Evolutionary conservation across 2,797 vertebrate species (phyloP).

Genomic region (Fratercula arctica): DNA sequence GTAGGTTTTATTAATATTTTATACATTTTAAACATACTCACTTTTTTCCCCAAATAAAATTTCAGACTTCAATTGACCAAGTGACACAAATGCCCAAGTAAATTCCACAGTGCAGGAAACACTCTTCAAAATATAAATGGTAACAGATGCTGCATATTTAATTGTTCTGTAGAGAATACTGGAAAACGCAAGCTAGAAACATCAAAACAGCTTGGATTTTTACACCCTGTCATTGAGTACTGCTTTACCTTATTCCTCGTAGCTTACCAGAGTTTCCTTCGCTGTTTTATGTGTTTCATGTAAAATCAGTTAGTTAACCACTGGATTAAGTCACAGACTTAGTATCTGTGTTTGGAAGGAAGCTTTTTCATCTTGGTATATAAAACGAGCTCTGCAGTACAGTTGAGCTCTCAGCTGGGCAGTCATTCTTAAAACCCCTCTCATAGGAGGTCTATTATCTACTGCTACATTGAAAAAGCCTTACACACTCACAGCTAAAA

Average conservation of each 20-base stretch:
- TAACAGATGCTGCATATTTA: background rate
- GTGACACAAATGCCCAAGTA: background rate
- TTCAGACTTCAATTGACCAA: background rate
- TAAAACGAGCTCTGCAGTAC: background rate
- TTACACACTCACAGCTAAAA: background rate
- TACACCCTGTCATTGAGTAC: background rate
- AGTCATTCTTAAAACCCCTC: background rate
- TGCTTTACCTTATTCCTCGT: background rate
- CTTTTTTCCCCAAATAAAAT: background rate
- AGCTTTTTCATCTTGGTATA: background rate
- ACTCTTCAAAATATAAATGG: background rate
- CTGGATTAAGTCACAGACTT: background rate
- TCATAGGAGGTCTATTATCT: background rate
- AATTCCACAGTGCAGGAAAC: background rate
- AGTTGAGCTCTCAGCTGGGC: background rate
- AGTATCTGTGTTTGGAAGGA: background rate
- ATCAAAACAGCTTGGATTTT: background rate
- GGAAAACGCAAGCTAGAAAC: background rate
- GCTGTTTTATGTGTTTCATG: background rate
- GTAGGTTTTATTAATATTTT: background rate
- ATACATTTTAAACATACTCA: background rate
- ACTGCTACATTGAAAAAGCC: background rate
- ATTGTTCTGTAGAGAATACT: background rate
- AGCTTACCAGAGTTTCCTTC: background rate
- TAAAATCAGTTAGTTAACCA: background rate